These are phyloP conservation scores for Agapostemon virescens DNA, from an alignment of 2,888 invertebrate species.

Conservation along the genomic window DNA sequence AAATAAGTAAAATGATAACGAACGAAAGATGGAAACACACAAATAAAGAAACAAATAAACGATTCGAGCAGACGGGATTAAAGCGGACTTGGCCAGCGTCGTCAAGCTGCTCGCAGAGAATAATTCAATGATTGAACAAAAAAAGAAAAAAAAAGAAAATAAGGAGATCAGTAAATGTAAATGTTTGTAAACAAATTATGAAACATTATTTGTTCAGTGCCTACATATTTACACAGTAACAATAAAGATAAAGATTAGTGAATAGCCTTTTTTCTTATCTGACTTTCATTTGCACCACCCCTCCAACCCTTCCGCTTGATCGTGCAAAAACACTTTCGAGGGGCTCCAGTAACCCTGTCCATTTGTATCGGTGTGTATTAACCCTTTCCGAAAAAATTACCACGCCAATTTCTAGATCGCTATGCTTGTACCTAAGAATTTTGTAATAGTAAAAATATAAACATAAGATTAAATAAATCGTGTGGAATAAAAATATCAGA, in stretches of 20 bases:
- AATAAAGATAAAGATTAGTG: slow-evolving; percentile 79
- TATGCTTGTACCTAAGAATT: too few species aligned
- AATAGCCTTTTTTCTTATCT: slow-evolving; percentile 52
- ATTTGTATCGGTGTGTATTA: too few species aligned
- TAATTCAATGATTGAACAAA: slow-evolving; percentile 77
- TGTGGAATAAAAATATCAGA: too few species aligned
- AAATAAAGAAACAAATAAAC: slow-evolving; percentile 22
- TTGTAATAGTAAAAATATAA: too few species aligned
- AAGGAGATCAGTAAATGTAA: slow-evolving; percentile 78
- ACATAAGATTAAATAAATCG: too few species aligned
- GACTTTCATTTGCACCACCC: neutral
- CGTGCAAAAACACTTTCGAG: too few species aligned
- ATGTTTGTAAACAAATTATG: slow-evolving; percentile 80
- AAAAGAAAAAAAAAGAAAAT: slow-evolving; percentile 36
- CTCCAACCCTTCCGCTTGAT: neutral
- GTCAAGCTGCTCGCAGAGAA: slow-evolving; percentile 73
- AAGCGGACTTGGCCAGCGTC: slow-evolving; percentile 66
- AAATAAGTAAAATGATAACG: slow-evolving; percentile 6
- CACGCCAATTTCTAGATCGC: too few species aligned
- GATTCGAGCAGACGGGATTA: slow-evolving; percentile 67
- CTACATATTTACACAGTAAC: slow-evolving; percentile 80
- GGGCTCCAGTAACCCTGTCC: too few species aligned
- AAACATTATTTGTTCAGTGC: slow-evolving; percentile 81
- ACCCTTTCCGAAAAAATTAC: neutral
- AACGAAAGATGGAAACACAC: slow-evolving; percentile 10